These are phyloP conservation scores for Mormyrops attenuatus DNA, from an alignment of 2,797 vertebrate genomes.

Conservation along the genomic window DNA sequence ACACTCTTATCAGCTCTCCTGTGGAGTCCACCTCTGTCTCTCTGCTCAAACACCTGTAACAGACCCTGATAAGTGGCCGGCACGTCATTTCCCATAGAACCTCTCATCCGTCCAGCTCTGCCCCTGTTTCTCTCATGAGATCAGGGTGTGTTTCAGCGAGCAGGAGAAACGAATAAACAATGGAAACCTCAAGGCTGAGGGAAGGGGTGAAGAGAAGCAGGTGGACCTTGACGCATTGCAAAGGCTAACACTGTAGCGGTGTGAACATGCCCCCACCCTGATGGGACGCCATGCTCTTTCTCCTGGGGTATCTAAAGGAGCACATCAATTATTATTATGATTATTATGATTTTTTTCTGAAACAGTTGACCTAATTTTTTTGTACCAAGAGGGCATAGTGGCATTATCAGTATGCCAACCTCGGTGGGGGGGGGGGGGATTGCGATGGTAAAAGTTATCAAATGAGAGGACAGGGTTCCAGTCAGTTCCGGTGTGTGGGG, in stretches of 20 bases:
- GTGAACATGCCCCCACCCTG: constrained; percentile 19
- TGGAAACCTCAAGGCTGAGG: constrained; percentile 3
- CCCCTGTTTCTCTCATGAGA: constrained; percentile 22
- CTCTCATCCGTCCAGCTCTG: neutral
- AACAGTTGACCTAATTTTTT: neutral
- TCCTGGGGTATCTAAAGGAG: neutral
- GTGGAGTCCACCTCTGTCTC: constrained; percentile 46
- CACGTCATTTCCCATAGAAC: constrained; percentile 14
- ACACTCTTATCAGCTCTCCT: neutral
- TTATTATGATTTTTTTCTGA: no score
- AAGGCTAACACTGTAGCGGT: constrained; percentile 55
- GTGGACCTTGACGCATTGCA: constrained; percentile 44
- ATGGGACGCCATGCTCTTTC: no score
- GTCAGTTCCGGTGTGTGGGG: no score
- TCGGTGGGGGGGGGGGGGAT: no score
- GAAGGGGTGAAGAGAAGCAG: constrained; percentile 50
- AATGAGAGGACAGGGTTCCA: no score
- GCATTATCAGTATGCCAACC: no score
- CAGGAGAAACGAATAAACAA: neutral
- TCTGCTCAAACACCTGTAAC: constrained; percentile 38
- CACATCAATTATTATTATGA: neutral
- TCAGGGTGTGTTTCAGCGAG: constrained; percentile 24
- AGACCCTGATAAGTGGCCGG: constrained; percentile 6
- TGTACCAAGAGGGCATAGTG: neutral
- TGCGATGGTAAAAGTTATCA: no score